Base-by-base conservation (phyloP, 1,140 invertebrate genomes). In the Forficula auricularia region DNA sequence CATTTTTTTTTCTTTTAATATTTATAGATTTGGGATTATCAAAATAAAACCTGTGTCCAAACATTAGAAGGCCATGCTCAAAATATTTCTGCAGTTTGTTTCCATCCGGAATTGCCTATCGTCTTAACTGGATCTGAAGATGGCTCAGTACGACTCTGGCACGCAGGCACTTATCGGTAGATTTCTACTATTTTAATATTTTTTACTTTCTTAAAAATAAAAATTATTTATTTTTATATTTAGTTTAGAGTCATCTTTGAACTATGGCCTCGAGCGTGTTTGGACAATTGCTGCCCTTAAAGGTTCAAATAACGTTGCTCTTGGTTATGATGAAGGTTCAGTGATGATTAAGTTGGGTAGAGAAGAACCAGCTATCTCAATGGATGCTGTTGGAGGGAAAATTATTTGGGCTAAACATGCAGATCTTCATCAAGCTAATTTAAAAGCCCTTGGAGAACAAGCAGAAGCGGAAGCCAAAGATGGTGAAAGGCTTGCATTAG, bases 41-140 rank as follows among this genome's bases (percentile, higher is more conserved):
- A 97, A 59, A 99, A 98, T 61, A 99, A 98, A 65, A 98, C 91
- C 0, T 99, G 95, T 64, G 95, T 99, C 0, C 94, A 98, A 58
- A 98, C 94, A 0, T 63, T 99, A 15, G 92, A 98, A 62, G 94
- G 83, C 7, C 82, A 79, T 59, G 66, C 73, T 2, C 73, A 77
- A 52, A 14, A 15, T 42, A 33, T 52, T 8, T 51, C 47, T 46
- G 72, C 74, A 34, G 84, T 88, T 0, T 82, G 73, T 44, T 99
- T 98, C 64, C 96, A 99, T 66, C 94, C 96, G 0, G 94, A 98
- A 60, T 62, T 99, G 38, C 96, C 96, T 0, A 90, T 99, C 42
- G 82, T 98, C 38, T 63, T 99, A 36, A 97, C 94, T 7, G 95
- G 94, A 2, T 96, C 92, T 2, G 95, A 98, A 66, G 95, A 98